These are phyloP conservation scores for Strix occidentalis DNA, from an alignment of 2,797 vertebrate species.

Conservation along the genomic window DNA sequence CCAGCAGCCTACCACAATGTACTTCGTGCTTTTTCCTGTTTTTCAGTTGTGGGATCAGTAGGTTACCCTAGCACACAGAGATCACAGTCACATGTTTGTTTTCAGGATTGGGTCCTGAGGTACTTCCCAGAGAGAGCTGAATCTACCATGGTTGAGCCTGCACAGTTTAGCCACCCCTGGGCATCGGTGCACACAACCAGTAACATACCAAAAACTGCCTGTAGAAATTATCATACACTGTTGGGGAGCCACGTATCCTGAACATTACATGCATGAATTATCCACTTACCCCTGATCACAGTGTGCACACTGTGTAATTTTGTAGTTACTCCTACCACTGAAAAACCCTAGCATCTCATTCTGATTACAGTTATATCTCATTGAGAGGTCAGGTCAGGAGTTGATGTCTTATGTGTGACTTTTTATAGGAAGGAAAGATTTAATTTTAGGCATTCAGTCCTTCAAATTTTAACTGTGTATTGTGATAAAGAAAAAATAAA, in stretches of 20 bases:
- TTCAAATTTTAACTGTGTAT: background rate
- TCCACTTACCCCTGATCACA: background rate
- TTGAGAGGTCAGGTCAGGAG: background rate
- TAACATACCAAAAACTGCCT: background rate
- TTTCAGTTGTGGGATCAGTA: background rate
- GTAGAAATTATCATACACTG: background rate
- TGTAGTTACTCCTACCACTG: background rate
- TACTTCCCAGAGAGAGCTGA: background rate
- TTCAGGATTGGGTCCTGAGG: background rate
- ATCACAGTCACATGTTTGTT: background rate
- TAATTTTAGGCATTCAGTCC: background rate
- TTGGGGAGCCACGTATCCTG: background rate
- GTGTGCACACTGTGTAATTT: background rate
- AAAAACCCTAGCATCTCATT: background rate
- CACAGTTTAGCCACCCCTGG: background rate
- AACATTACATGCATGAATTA: background rate
- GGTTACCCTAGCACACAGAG: rapidly evolving
- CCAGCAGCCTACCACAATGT: background rate
- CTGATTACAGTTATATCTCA: background rate
- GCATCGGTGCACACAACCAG: background rate
- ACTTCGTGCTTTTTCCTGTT: background rate
- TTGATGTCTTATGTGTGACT: background rate
- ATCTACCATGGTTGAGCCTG: background rate
- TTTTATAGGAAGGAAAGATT: background rate
- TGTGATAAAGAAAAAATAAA: background rate